phyloP scores from a whole-genome alignment of 2,797 vertebrate species.

The Enteromius thamalakanensis region DNA sequence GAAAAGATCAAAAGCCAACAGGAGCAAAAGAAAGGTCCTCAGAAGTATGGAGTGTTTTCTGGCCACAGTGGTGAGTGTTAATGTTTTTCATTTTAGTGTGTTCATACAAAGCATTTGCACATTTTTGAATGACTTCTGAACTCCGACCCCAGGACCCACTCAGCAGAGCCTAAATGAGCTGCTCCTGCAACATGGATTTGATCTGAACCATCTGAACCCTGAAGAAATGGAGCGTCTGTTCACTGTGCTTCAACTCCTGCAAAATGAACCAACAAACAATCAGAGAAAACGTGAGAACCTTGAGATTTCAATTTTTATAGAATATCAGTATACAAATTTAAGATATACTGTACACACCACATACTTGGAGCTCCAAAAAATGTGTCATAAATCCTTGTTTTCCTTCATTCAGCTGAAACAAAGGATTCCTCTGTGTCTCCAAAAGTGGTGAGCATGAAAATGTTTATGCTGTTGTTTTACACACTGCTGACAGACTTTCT shows the following conservation, averaged over 20 bases:
- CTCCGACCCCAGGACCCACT: conserved; percentile 70
- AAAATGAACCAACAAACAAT: conserved; percentile 63
- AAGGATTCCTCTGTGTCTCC: conserved; percentile 46
- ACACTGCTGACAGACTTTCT: too few relatives aligned
- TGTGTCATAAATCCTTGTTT: conserved; percentile 24
- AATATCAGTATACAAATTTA: background rate
- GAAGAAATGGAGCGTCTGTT: conserved; percentile 81
- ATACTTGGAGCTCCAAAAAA: background rate
- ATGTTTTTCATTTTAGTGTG: conserved; percentile 6
- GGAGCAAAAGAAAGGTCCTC: conserved; percentile 61
- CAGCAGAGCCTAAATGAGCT: conserved; percentile 80
- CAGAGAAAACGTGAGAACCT: conserved; percentile 31
- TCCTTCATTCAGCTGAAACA: conserved; percentile 39
- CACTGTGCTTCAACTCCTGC: conserved; percentile 80
- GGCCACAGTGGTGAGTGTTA: conserved; percentile 66
- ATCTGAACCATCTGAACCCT: conserved; percentile 80
- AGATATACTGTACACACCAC: background rate
- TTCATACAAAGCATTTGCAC: background rate
- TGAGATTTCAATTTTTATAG: conserved; percentile 7
- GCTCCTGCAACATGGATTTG: conserved; percentile 82
- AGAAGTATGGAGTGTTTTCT: conserved; percentile 63
- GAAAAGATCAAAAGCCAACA: conserved; percentile 67
- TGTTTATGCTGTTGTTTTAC: background rate
- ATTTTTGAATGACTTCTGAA: conserved; percentile 2
- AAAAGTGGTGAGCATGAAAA: conserved; percentile 46